Conservation (phyloP, 2,888 invertebrate species). For the Pediacus dermestoides region DNA sequence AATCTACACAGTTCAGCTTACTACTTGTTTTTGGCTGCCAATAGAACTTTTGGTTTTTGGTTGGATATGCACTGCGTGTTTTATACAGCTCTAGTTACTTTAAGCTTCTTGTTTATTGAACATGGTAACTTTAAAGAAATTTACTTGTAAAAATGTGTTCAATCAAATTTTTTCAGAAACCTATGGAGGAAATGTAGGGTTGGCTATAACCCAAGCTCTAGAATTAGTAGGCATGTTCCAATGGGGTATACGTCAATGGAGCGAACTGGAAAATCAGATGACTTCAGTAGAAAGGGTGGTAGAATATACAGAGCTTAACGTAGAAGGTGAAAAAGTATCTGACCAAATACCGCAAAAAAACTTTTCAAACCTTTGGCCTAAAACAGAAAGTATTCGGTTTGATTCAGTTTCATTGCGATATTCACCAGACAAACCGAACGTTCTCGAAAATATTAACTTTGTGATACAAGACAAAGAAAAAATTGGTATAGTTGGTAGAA, state of each 20-base stretch:
- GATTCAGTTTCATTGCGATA: constrained; percentile 68
- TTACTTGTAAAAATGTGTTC: background rate
- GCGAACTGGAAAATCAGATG: constrained; percentile 66
- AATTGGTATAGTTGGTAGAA: constrained; percentile 75
- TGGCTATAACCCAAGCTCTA: constrained; percentile 45
- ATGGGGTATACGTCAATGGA: constrained; percentile 73
- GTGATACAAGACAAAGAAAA: constrained; percentile 64
- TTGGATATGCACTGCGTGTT: constrained; percentile 62
- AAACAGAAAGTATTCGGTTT: constrained; percentile 65
- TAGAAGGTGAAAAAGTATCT: constrained; percentile 47
- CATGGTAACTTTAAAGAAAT: too few species aligned
- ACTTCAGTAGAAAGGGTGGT: constrained; percentile 86
- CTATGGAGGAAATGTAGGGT: constrained; percentile 44
- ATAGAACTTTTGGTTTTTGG: constrained; percentile 66
- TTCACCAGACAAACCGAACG: constrained; percentile 63
- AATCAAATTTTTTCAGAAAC: constrained; percentile 36
- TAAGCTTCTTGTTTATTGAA: constrained; percentile 60
- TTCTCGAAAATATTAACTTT: constrained; percentile 69
- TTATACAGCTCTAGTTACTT: constrained; percentile 60
- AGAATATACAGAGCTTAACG: constrained; percentile 70
- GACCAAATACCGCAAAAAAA: too few species aligned
- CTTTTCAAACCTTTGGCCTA: constrained; percentile 60
- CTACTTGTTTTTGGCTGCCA: constrained; percentile 60
- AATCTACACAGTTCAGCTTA: constrained; percentile 68
- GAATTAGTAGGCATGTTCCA: constrained; percentile 59